Conservation (phyloP, 2,797 vertebrate species). For the Huso huso region DNA sequence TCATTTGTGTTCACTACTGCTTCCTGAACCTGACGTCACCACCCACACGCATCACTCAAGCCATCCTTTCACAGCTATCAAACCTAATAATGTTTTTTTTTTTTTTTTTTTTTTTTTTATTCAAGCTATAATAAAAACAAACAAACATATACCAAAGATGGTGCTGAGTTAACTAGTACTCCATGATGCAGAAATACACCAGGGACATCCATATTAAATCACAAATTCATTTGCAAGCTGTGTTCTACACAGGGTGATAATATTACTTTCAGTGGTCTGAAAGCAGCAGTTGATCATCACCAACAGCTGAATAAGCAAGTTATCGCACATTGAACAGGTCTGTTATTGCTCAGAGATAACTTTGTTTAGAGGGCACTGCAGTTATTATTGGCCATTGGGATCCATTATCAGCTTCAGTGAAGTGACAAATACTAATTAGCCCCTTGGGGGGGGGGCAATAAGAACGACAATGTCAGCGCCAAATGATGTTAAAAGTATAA, state of each 20-base stretch:
- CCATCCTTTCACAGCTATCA: too few relatives aligned
- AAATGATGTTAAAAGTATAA: slow-evolving; percentile 20
- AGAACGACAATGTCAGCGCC: slow-evolving; percentile 8
- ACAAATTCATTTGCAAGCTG: neutral
- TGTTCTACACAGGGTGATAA: slow-evolving; percentile 3
- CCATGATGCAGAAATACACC: neutral
- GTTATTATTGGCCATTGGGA: slow-evolving; percentile 22
- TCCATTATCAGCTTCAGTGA: slow-evolving; percentile 23
- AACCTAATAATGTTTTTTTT: too few relatives aligned
- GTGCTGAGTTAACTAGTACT: neutral
- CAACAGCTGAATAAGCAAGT: slow-evolving; percentile 21
- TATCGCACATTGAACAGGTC: slow-evolving; percentile 14
- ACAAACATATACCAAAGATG: neutral
- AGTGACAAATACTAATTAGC: slow-evolving; percentile 29
- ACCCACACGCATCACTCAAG: too few relatives aligned
- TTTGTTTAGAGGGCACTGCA: slow-evolving; percentile 21
- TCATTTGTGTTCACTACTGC: too few relatives aligned
- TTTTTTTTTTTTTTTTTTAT: too few relatives aligned
- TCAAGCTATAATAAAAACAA: too few relatives aligned
- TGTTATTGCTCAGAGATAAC: slow-evolving; percentile 11
- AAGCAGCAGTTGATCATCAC: slow-evolving; percentile 6
- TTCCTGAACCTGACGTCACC: too few relatives aligned
- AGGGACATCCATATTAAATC: neutral
- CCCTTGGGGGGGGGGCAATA: slow-evolving; percentile 7
- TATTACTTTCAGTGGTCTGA: slow-evolving; percentile 4